These are phyloP conservation scores for Chironomus striatipennis DNA, from an alignment of 1,140 invertebrate species.

Conservation along the genomic window DNA sequence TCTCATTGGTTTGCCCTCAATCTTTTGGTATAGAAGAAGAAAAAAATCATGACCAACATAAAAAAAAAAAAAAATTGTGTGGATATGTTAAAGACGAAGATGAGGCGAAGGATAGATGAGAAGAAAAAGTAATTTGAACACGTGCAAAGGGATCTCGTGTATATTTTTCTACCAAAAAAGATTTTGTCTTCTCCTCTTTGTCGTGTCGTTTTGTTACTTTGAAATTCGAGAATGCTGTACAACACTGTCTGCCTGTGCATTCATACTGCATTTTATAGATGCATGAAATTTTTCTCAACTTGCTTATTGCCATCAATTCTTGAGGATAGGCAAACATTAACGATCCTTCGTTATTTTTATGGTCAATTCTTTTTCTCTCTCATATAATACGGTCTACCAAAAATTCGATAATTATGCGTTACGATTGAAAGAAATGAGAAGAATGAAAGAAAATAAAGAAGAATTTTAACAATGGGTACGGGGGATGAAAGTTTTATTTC, in stretches of 20 bases:
- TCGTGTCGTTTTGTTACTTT: neutral
- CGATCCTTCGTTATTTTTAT: slow-evolving; percentile 20
- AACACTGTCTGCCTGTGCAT: neutral
- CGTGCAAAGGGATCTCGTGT: slow-evolving; percentile 11
- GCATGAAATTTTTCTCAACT: slow-evolving; percentile 3
- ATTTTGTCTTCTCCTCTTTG: slow-evolving; percentile 1
- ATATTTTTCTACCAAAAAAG: neutral
- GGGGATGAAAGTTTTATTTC: slow-evolving; percentile 2
- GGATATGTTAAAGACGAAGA: neutral
- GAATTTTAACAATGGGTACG: neutral
- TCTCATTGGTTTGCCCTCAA: neutral
- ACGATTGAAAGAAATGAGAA: neutral
- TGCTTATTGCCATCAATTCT: slow-evolving; percentile 1
- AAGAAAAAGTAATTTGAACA: slow-evolving; percentile 24
- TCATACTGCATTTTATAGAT: neutral
- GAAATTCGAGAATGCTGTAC: neutral
- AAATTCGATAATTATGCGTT: slow-evolving; percentile 22
- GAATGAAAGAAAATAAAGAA: neutral
- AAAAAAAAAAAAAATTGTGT: neutral
- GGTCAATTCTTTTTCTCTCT: neutral
- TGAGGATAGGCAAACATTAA: slow-evolving; percentile 19
- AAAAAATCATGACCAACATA: neutral
- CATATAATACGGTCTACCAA: slow-evolving; percentile 10
- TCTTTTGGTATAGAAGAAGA: neutral
- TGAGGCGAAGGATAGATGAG: neutral